Percentiles rank a stretch among this genome's conserved stretches.
These are phyloP conservation scores for Scortum barcoo DNA, from an alignment of 2,113 vertebrate genomes.

Conservation along the genomic window DNA sequence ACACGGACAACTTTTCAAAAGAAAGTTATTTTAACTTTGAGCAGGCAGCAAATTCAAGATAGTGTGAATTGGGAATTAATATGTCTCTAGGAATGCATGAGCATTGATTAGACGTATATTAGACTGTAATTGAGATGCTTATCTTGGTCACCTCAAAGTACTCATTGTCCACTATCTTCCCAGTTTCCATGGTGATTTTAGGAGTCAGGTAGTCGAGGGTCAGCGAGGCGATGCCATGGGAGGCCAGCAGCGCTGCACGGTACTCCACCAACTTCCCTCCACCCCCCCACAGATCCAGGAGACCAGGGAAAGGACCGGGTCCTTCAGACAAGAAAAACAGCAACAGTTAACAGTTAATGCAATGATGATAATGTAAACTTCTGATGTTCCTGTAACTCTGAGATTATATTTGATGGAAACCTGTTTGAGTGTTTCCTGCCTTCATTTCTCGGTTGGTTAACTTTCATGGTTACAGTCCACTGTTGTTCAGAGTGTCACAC, in stretches of 20 bases:
- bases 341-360: neutral
- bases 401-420: neutral
- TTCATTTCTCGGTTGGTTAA: too few species aligned
- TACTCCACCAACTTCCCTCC: constrained; percentile 82
- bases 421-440: neutral
- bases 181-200: constrained; percentile 34
- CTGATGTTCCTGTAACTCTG: neutral
- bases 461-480: neutral
- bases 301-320: constrained; percentile 82
- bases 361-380: neutral
- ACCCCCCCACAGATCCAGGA: constrained; percentile 85
- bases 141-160: constrained; percentile 86
- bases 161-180: constrained; percentile 57
- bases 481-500: neutral
- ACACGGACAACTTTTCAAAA: too few species aligned
- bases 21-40: too few species aligned
- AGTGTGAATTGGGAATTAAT: too few species aligned
- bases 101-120: too few species aligned
- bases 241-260: constrained; percentile 81
- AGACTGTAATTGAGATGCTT: neutral
- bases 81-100: too few species aligned
- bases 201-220: constrained; percentile 77
- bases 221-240: constrained; percentile 78
- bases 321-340: constrained; percentile 65
- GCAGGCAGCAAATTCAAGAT: too few species aligned